Evolutionary conservation across 2,113 vertebrate genomes (phyloP).

Genomic region (Notothenia coriiceps): DNA sequence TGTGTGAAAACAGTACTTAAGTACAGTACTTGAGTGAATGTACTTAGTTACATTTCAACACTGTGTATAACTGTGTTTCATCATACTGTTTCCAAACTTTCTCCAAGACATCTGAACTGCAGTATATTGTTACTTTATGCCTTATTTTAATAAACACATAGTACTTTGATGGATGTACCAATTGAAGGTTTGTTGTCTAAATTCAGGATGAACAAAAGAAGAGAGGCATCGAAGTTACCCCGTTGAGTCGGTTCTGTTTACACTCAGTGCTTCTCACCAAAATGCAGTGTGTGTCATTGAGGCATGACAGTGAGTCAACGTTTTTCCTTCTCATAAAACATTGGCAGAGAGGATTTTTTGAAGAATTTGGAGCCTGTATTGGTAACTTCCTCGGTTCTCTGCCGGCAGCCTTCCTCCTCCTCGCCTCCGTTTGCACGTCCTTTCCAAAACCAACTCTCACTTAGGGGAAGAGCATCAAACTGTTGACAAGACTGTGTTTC

Average conservation of each 20-base stretch:
- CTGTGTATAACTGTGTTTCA: no score
- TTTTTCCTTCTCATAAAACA: background rate
- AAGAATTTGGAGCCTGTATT: background rate
- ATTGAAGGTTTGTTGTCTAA: no score
- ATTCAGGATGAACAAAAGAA: background rate
- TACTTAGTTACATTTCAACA: no score
- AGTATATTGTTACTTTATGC: background rate
- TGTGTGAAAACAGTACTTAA: no score
- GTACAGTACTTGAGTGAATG: no score
- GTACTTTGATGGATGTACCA: no score
- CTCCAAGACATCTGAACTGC: no score
- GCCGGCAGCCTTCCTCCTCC: background rate
- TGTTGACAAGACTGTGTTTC: background rate
- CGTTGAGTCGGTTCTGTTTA: no score
- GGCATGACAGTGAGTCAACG: background rate
- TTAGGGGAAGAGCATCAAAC: background rate
- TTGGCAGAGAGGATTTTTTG: background rate
- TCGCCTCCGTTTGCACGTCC: background rate
- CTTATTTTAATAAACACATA: no score
- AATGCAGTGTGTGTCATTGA: background rate
- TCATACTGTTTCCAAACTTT: no score
- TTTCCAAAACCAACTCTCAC: background rate
- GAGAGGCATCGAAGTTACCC: no score
- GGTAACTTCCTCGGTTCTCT: background rate
- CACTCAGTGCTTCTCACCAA: background rate